Evolutionary conservation across 2,797 vertebrate species (phyloP).

Genomic region (Lepilemur septentrionalis): DNA sequence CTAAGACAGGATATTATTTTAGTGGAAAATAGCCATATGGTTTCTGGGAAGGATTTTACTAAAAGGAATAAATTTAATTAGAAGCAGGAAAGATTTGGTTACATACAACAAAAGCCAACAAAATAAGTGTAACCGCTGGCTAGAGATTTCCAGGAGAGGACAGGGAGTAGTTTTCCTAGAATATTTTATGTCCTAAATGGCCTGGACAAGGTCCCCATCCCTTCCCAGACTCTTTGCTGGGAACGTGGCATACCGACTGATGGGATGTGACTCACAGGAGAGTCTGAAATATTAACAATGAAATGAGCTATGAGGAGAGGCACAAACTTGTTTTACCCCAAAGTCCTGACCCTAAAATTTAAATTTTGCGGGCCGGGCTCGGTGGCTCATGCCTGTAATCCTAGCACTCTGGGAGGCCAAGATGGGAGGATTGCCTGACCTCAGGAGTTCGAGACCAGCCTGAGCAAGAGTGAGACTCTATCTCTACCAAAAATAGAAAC

Average conservation of each 20-base stretch:
- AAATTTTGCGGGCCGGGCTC: background rate
- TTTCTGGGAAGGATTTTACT: conserved; percentile 58
- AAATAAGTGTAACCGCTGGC: background rate
- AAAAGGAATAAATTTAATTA: conserved; percentile 60
- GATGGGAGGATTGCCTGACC: too few relatives aligned
- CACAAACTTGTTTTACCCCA: background rate
- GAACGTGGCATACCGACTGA: background rate
- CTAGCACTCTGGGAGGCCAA: too few relatives aligned
- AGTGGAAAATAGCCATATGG: conserved; percentile 54
- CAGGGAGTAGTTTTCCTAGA: background rate
- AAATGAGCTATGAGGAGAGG: background rate
- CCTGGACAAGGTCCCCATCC: background rate
- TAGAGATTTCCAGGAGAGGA: background rate
- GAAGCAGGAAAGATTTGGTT: conserved; percentile 60
- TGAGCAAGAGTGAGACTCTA: too few relatives aligned
- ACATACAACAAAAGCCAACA: conserved; percentile 25
- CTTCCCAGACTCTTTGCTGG: background rate
- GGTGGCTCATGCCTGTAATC: too few relatives aligned
- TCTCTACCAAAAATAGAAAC: too few relatives aligned
- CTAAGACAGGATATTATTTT: conserved; percentile 49
- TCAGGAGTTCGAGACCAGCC: too few relatives aligned
- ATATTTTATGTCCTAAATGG: background rate
- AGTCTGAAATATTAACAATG: background rate
- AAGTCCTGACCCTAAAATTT: background rate
- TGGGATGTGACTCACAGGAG: background rate